Evolutionary conservation across 2,888 invertebrate species (phyloP).

Genomic region (Agriopis aurantiaria): DNA sequence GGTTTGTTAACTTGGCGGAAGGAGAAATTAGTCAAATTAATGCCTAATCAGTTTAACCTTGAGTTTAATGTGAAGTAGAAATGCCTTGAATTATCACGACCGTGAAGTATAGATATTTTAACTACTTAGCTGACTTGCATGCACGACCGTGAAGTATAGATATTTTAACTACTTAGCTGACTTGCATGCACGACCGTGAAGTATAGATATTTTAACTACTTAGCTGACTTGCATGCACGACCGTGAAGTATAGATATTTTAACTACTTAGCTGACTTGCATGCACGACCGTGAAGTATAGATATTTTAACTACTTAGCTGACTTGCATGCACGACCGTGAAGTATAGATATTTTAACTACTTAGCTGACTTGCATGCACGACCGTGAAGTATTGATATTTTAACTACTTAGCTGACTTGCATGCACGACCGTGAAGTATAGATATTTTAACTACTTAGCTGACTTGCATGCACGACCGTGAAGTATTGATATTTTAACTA

Average conservation of each 20-base stretch:
- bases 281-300: no score
- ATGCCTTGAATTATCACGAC: background rate
- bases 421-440: no score
- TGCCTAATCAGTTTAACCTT: background rate
- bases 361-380: background rate
- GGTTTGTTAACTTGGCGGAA: constrained; percentile 17
- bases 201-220: no score
- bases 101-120: background rate
- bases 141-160: no score
- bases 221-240: background rate
- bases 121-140: background rate
- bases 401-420: background rate
- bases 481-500: no score
- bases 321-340: no score
- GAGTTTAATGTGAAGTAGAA: background rate
- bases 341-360: no score
- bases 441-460: background rate
- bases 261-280: background rate
- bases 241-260: no score
- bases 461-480: no score
- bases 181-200: no score
- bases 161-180: background rate
- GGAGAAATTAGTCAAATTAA: background rate
- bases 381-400: no score
- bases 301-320: background rate